phyloP scores from a whole-genome alignment of 2,888 invertebrate genomes.

The Ganaspis brasiliensis region DNA sequence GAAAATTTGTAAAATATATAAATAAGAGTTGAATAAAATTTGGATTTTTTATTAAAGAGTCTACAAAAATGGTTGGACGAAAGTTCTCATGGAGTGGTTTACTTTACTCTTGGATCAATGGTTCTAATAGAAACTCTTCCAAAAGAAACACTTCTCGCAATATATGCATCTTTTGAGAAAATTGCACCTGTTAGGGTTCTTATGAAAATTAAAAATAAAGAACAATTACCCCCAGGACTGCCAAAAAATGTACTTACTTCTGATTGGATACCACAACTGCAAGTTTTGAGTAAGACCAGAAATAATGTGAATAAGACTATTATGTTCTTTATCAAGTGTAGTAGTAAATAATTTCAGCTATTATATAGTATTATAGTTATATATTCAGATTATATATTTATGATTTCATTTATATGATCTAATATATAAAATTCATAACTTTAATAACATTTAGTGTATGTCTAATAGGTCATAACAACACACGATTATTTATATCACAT shows the following conservation, averaged over 20 bases:
- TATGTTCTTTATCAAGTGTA: not conserved
- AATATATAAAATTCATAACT: too few relatives aligned
- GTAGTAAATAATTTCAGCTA: too few relatives aligned
- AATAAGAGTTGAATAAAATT: not conserved
- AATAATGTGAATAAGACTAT: not conserved
- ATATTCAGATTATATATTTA: too few relatives aligned
- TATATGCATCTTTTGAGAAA: slow-evolving; percentile 67
- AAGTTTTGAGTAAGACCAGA: not conserved
- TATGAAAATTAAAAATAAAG: slow-evolving; percentile 63
- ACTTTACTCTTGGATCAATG: slow-evolving; percentile 72
- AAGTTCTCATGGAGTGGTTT: slow-evolving; percentile 68
- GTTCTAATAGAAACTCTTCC: slow-evolving; percentile 67
- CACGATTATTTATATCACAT: slow-evolving; percentile 16
- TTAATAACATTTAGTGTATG: not conserved
- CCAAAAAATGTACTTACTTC: slow-evolving; percentile 65
- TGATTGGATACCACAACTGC: slow-evolving; percentile 69
- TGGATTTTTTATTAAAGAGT: slow-evolving; percentile 58
- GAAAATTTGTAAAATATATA: not conserved
- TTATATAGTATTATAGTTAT: too few relatives aligned
- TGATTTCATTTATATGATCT: too few relatives aligned
- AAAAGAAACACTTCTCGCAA: slow-evolving; percentile 56
- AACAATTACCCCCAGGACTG: slow-evolving; percentile 64
- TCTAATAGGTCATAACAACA: slow-evolving; percentile 17
- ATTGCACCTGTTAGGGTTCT: slow-evolving; percentile 68
- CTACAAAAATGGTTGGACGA: slow-evolving; percentile 68